These are phyloP conservation scores for Philereme vetulata DNA, from an alignment of 2,888 invertebrate species.

Conservation along the genomic window DNA sequence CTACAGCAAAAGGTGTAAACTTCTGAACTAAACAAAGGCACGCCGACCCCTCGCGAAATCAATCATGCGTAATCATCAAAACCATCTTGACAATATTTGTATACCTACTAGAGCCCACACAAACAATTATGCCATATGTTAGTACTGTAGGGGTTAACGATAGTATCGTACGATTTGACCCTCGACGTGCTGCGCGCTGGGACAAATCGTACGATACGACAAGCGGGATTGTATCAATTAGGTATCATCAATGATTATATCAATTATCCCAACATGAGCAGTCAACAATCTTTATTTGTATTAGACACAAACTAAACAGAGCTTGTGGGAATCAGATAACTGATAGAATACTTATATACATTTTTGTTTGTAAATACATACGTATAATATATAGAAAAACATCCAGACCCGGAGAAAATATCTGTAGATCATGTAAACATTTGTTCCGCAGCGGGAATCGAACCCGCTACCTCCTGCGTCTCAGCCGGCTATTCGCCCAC, in stretches of 20 bases:
- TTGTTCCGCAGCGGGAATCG: no score
- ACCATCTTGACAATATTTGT: conserved; percentile 43
- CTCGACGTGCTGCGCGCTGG: conserved; percentile 16
- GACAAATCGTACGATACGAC: background rate
- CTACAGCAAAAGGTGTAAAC: conserved; percentile 29
- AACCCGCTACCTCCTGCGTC: no score
- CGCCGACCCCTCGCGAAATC: conserved; percentile 40
- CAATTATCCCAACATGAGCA: conserved; percentile 22
- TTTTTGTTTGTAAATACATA: no score
- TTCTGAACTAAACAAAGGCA: conserved; percentile 27
- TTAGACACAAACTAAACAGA: no score
- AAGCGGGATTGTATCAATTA: conserved; percentile 6
- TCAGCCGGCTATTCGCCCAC: no score
- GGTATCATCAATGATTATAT: conserved; percentile 15
- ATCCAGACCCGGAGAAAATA: no score
- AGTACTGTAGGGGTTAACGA: conserved; percentile 31
- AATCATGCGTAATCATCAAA: conserved; percentile 48
- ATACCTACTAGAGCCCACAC: conserved; percentile 35
- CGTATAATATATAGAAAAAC: no score
- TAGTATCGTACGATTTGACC: conserved; percentile 25
- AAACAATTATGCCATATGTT: conserved; percentile 68
- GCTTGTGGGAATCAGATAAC: no score
- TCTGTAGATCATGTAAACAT: no score
- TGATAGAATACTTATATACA: no score
- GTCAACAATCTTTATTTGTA: background rate